Conservation (phyloP, 1,140 invertebrate genomes). For the Ceratosolen fusciceps region DNA sequence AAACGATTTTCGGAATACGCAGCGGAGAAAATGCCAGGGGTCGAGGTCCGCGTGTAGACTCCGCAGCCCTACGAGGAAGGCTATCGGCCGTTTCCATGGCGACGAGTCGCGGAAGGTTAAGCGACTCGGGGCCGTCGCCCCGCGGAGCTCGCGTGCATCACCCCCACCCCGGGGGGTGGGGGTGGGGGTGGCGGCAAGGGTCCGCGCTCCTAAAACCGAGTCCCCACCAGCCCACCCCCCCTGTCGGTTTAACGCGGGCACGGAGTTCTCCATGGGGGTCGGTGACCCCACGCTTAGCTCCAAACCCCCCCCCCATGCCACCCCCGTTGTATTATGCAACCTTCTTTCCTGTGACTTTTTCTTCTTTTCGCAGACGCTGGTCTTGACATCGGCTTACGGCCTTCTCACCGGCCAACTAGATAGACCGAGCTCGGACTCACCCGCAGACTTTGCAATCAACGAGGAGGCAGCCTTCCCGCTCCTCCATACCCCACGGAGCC, state of each 20-base stretch:
- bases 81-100: constrained; percentile 1
- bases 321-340: neutral
- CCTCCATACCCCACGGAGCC: no score
- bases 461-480: no score
- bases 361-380: neutral
- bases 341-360: neutral
- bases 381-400: neutral
- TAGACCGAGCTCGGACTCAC: no score
- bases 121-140: neutral
- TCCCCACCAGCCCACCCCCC: no score
- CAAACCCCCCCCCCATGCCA: no score
- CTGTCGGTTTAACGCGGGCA: neutral
- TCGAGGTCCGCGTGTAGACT: no score
- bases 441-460: neutral
- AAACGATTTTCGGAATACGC: neutral
- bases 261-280: neutral
- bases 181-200: no score
- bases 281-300: no score
- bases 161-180: no score
- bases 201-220: neutral
- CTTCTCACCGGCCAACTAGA: no score
- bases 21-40: neutral
- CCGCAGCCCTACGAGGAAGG: neutral
- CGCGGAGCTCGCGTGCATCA: neutral
- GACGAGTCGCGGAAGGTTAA: neutral